Percentiles rank a stretch among this genome's conserved stretches.
Evolutionary conservation across 2,888 invertebrate species (phyloP).

Genomic region (Lydus trimaculatus): DNA sequence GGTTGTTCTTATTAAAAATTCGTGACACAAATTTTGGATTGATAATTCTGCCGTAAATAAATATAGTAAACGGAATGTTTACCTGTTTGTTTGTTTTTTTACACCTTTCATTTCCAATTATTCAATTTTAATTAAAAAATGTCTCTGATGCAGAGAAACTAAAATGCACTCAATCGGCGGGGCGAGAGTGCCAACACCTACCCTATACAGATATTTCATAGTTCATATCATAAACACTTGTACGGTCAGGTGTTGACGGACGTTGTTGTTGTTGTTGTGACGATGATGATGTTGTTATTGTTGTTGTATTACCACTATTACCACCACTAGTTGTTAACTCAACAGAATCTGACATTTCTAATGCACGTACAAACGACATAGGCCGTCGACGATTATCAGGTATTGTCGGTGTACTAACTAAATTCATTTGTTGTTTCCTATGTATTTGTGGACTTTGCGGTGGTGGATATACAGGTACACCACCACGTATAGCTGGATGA

Average conservation of each 20-base stretch:
- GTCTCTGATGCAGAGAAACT: conserved; percentile 58
- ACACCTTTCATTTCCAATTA: conserved; percentile 1
- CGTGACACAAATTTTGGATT: conserved; percentile 29
- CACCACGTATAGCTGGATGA: conserved; percentile 71
- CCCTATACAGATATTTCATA: conserved; percentile 94
- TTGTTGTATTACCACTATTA: conserved; percentile 32
- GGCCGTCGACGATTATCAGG: conserved; percentile 70
- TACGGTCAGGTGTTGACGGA: conserved; percentile 78
- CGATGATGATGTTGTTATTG: conserved; percentile 54
- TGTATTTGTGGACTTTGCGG: conserved; percentile 66
- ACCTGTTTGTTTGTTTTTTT: conserved; percentile 17
- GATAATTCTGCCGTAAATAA: conserved; percentile 5
- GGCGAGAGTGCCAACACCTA: conserved; percentile 60
- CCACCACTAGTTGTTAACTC: conserved; percentile 71
- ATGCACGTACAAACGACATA: conserved; percentile 87
- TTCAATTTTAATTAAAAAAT: conserved; percentile 12
- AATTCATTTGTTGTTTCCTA: conserved; percentile 56
- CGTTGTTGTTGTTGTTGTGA: conserved; percentile 49
- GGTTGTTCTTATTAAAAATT: conserved; percentile 33
- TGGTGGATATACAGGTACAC: conserved; percentile 73
- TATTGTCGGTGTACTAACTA: conserved; percentile 48
- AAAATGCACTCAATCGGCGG: conserved; percentile 55
- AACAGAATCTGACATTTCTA: conserved; percentile 89
- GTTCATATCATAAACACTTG: conserved; percentile 93
- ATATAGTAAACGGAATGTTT: conserved; percentile 48